Evolutionary conservation across 2,888 invertebrate genomes (phyloP), one percentile per base, ranked within the genome.

Genomic region (Automeris io): DNA sequence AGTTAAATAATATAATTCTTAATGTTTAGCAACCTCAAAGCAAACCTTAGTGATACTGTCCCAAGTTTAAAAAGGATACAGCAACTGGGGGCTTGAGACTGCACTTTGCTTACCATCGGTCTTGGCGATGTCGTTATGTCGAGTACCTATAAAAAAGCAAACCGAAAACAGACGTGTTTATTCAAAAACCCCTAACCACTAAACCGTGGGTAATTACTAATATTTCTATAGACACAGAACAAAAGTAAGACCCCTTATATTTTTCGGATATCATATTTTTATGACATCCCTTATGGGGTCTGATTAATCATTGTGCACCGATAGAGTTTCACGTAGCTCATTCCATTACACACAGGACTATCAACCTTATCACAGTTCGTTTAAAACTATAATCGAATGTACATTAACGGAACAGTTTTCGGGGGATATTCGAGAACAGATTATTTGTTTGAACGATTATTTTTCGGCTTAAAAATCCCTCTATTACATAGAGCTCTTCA

Each of bases 231-330:
- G 18, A 34, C 32, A 33, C 25, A 13, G 33, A 19, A 39, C 39
- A 39, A 37, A 32, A 8, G 23, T 13, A 25, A 33, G 26, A 22
- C 35, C 47, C 57, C 58, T 47, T 40, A 52, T 51, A 49, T 37
- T 40, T 40, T 51, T 64, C 54, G 48, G 58, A 61, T 56, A 56
- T 66, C 61, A 66, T 62, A 63, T 66, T 64, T 64, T 63, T 66
- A 63, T 63, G 61, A 64, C 51, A 44, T 37, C 45, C 46, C 48
- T 24, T 33, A 26, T 43, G 51, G 55, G 46, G 39, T 45, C 47
- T 51, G 49, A 57, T 59, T 60, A 53, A 57, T 56, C 53, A 54
- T 52, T 57, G 56, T 60, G 50, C 36, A 16, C 46, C 38, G 39
- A 40, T 43, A 35, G 43, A 40, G 42, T 40, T 40, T 13, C 24